Evolutionary conservation across 2,888 invertebrate genomes (phyloP).

Genomic region (Athalia rosae): DNA sequence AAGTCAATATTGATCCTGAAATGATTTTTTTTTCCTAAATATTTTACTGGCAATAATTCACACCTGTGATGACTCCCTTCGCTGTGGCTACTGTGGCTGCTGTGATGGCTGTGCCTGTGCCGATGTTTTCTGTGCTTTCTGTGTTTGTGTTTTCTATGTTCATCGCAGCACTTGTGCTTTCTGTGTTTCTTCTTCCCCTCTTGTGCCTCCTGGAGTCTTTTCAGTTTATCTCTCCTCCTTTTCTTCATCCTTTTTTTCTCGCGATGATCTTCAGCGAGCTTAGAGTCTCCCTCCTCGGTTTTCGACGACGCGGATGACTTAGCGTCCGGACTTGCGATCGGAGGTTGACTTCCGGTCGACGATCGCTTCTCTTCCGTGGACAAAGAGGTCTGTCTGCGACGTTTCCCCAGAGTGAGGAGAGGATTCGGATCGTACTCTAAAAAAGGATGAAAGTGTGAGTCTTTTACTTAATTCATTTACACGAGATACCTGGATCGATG

Average conservation of each 20-base stretch:
- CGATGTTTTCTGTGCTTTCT: constrained; percentile 82
- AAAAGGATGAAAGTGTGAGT: constrained; percentile 60
- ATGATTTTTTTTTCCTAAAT: too few species aligned
- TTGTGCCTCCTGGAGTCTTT: constrained; percentile 63
- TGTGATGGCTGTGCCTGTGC: constrained; percentile 86
- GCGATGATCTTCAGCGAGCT: constrained; percentile 75
- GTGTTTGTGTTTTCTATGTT: constrained; percentile 80
- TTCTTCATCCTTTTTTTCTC: constrained; percentile 83
- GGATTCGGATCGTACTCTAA: constrained; percentile 90
- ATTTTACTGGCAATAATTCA: constrained; percentile 35
- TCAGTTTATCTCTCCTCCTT: constrained; percentile 80
- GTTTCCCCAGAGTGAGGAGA: constrained; percentile 83
- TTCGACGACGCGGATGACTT: constrained; percentile 55
- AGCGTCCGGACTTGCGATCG: constrained; percentile 49
- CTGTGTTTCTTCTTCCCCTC: constrained; percentile 81
- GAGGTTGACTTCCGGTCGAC: constrained; percentile 51
- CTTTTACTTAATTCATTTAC: too few species aligned
- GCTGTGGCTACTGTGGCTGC: constrained; percentile 79
- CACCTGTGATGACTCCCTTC: constrained; percentile 76
- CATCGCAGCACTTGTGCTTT: constrained; percentile 82
- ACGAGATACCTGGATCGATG: not conserved
- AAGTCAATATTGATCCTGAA: not conserved
- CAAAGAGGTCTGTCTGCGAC: constrained; percentile 83
- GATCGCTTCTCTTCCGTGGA: constrained; percentile 77
- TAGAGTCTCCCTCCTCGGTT: constrained; percentile 63